Evolutionary conservation across 1,140 invertebrate species (phyloP), one percentile per base, ranked within the genome.

Genomic region (Gonioctena quinquepunctata): DNA sequence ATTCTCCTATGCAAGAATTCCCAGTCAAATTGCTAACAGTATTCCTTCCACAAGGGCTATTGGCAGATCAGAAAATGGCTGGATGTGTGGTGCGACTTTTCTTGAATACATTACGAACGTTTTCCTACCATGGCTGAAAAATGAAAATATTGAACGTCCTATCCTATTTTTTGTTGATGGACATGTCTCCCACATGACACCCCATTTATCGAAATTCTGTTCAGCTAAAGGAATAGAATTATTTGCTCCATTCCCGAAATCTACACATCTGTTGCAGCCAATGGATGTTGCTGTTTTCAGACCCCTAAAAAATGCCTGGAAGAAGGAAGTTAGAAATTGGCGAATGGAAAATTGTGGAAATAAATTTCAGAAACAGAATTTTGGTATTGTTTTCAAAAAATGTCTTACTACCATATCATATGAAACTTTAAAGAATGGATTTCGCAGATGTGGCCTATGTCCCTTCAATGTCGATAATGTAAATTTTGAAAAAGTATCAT

Each of bases 151-250:
- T 27, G 19, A 67, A 70, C 21, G 52, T 26, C 80, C 82, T 18
- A 69, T 83, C 28, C 66, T 81, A 22, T 74, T 85, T n/a, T 85
- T 83, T 79, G 62, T 84, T 7, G 84, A 85, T 77, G 82, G 82
- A 11, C 84, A 85, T 68, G 64, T 52, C 11, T 82, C 80, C 0
- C 81, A 85, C 68, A 26, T 81, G 23, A 79, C 80, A 2, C 66
- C 82, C 2, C 49, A 80, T 25, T 61, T 28, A 1, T 71, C 78
- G 8, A 7, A 13, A 2, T 33, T 33, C 28, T 33, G 28, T 13
- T 2, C 8, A 11, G 28, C 8, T 11, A 68, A 83, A 82, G 60
- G 66, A 57, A 22, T 84, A 85, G 22, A 65, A 78, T 8, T 67
- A 83, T 22, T 57, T 82, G 16, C 77, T 77, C 13, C 68, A 84